A percentile compares a stretch with the other conserved stretches of the same genome.
Evolutionary conservation across 2,797 vertebrate genomes (phyloP).

Genomic region (Falco columbarius): DNA sequence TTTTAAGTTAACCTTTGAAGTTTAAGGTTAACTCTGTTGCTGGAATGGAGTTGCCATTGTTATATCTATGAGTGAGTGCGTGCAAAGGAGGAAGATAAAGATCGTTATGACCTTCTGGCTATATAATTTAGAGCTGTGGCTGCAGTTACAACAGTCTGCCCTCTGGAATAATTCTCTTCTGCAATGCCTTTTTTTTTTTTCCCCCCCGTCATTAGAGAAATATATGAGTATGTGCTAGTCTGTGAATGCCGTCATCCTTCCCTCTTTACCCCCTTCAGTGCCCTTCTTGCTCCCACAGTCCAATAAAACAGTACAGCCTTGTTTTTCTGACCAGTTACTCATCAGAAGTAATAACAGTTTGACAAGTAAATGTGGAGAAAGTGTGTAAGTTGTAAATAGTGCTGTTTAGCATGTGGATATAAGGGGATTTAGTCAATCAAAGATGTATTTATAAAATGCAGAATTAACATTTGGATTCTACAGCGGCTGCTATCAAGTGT

Average conservation of each 20-base stretch:
- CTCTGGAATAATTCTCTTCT: not conserved
- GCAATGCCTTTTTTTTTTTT: not conserved
- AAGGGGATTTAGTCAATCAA: not conserved
- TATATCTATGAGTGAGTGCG: not conserved
- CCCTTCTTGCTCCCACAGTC: not conserved
- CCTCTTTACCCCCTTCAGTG: not conserved
- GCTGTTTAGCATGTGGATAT: not conserved
- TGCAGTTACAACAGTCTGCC: not conserved
- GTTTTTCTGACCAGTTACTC: not conserved
- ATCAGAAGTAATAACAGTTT: not conserved
- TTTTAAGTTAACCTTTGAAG: not conserved
- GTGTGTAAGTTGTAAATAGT: accelerated
- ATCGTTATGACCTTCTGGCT: not conserved
- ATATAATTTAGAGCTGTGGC: not conserved
- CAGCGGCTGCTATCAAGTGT: not conserved
- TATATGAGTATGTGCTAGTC: not conserved
- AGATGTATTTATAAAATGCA: not conserved
- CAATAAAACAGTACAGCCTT: accelerated
- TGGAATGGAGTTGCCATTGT: not conserved
- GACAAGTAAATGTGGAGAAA: not conserved
- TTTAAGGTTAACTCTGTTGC: not conserved
- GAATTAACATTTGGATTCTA: not conserved
- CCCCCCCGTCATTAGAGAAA: not conserved
- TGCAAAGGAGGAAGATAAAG: not conserved
- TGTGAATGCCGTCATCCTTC: not conserved